phyloP scores from a whole-genome alignment of 2,113 vertebrate species.

The Piprites chloris region DNA sequence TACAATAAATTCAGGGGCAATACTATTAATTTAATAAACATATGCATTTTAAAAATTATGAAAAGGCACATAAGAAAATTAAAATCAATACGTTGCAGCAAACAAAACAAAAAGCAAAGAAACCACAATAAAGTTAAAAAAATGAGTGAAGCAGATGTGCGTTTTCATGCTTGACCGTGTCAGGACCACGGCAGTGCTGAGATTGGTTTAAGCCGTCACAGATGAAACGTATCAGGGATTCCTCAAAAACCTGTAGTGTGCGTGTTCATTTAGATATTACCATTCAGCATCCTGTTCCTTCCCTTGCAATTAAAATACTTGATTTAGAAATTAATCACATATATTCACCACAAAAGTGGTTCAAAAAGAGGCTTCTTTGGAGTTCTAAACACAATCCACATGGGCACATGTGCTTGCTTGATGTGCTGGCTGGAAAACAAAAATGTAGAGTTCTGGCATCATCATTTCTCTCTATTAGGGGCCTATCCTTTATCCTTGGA shows the following conservation, averaged over 20 bases:
- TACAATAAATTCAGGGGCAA: neutral
- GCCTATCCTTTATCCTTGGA: neutral
- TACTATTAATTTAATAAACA: neutral
- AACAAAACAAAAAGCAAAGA: neutral
- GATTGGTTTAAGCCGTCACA: neutral
- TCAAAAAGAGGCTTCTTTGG: slow-evolving; percentile 27
- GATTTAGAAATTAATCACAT: slow-evolving; percentile 48
- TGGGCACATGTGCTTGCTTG: slow-evolving; percentile 44
- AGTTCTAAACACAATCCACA: slow-evolving; percentile 52
- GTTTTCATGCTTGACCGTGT: slow-evolving; percentile 12
- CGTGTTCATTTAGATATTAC: slow-evolving; percentile 15
- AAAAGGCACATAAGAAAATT: neutral
- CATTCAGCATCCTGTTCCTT: slow-evolving; percentile 33
- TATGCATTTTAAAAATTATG: neutral
- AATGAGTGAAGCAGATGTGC: slow-evolving; percentile 38
- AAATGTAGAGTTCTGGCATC: neutral
- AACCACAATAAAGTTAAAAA: slow-evolving; percentile 50
- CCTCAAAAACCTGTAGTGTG: neutral
- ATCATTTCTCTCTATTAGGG: neutral
- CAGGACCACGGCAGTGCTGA: neutral
- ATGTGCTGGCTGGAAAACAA: slow-evolving; percentile 50
- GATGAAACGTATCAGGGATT: slow-evolving; percentile 13
- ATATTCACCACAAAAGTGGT: neutral
- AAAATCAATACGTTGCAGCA: neutral
- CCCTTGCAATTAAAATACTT: slow-evolving; percentile 46